phyloP scores from a whole-genome alignment of 2,888 invertebrate species.

The Erebia epiphron region DNA sequence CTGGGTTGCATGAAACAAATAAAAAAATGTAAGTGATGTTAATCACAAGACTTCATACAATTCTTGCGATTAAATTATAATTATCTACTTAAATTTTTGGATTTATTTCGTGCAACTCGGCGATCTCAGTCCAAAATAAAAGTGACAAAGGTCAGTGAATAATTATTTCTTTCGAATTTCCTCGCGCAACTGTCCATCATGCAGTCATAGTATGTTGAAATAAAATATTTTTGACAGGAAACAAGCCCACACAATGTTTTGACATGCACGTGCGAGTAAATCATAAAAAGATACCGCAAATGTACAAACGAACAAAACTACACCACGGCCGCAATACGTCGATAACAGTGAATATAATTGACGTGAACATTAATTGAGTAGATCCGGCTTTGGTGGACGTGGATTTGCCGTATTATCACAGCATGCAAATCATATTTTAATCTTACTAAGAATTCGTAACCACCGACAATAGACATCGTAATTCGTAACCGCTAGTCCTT shows the following conservation, averaged over 20 bases:
- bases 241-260: background rate
- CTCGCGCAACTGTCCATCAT: too few relatives aligned
- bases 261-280: background rate
- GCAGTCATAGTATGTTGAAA: background rate
- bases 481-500: background rate
- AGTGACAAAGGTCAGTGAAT: too few relatives aligned
- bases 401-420: slow-evolving; percentile 33
- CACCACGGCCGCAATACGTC: slow-evolving; percentile 31
- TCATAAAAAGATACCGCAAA: slow-evolving; percentile 3
- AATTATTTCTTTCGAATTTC: too few relatives aligned
- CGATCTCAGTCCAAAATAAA: too few relatives aligned
- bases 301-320: slow-evolving; percentile 7
- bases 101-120: too few relatives aligned
- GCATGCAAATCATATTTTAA: slow-evolving; percentile 22
- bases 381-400: slow-evolving; percentile 21
- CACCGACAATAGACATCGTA: background rate
- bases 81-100: too few relatives aligned
- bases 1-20: too few relatives aligned
- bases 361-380: slow-evolving; percentile 34
- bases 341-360: slow-evolving; percentile 32
- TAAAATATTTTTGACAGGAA: background rate
- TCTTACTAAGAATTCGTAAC: slow-evolving; percentile 14
- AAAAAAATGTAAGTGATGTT: too few relatives aligned
- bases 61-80: too few relatives aligned
- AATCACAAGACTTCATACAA: too few relatives aligned